Base-by-base conservation (phyloP, 2,113 vertebrate genomes). In the Ploceus nigricollis region DNA sequence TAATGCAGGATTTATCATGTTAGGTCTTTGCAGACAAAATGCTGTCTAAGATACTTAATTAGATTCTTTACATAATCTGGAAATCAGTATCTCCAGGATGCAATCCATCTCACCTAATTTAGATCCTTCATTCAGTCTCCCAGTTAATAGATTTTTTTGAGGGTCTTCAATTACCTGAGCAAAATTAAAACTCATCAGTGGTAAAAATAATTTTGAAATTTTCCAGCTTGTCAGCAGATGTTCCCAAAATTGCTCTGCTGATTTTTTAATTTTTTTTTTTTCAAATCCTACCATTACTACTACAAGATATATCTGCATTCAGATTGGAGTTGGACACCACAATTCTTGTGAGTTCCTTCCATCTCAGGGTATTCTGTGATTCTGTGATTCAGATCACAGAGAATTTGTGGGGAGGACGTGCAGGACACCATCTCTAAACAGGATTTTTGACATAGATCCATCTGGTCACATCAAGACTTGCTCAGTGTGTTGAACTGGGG, bases 241-340 rank as follows among this genome's bases (percentile, higher is more conserved):
- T 44, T 54, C 14, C 47, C 47, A 82, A 76, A 85, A 58, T n/a
- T 0, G 66, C 25, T 81, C 19, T 80, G 11, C 6, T 56, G 8
- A 18, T 11, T 7, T 23, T 27, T 44, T 10, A 13, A 24, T 17
- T 57, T 33, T 17, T 35, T 10, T n/a, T 45, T 23, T 27, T 13
- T 8, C 2, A 2, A 35, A 28, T 27, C 13, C 5, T 53, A 0
- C 4, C 5, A 6, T 17, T 42, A 3, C 7, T 56, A 24, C 20
- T 58, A 24, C 5, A 10, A 66, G 13, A 21, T 54, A 31, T 31
- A 40, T 22, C 18, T 81, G 23, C 35, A 77, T 53, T 65, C 27
- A n/a, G 6, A 37, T 58, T 81, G 44, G 10, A 72, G 35, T 7
- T 57, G 22, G 27, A 57, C 22, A 73, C 3, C 13, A 33, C 4